These are phyloP conservation scores for Ormyrus nitidulus DNA, from an alignment of 2,888 invertebrate genomes.

Conservation along the genomic window DNA sequence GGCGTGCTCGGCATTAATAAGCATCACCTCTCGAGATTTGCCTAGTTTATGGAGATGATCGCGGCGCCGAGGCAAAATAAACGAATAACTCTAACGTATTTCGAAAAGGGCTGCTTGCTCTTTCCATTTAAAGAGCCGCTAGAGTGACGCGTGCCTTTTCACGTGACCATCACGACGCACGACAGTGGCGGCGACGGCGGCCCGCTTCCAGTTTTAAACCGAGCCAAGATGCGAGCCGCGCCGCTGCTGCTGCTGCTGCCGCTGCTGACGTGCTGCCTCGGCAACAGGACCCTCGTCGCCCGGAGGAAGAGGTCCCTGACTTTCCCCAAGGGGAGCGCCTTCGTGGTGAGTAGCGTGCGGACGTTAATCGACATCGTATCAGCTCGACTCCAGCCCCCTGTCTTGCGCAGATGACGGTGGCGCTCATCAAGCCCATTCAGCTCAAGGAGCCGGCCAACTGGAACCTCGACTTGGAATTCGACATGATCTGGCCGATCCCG, in stretches of 20 bases:
- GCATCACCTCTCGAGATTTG: not conserved
- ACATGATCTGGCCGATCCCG: constrained; percentile 77
- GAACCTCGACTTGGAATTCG: constrained; percentile 79
- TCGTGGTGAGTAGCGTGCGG: constrained; percentile 68
- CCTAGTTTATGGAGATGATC: too few relatives aligned
- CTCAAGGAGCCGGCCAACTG: constrained; percentile 78
- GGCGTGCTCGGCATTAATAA: not conserved
- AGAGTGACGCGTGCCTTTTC: not conserved
- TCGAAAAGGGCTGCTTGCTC: constrained; percentile 15
- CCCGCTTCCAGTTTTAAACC: not conserved
- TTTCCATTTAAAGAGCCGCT: constrained; percentile 30
- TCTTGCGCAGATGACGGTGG: constrained; percentile 77
- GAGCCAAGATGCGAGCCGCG: not conserved
- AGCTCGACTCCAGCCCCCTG: too few relatives aligned
- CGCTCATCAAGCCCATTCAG: constrained; percentile 79
- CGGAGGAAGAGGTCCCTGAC: constrained; percentile 62
- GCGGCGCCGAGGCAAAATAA: too few relatives aligned
- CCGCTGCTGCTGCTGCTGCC: not conserved
- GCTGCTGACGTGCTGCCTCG: not conserved
- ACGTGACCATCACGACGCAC: not conserved
- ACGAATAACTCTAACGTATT: too few relatives aligned
- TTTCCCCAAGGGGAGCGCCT: constrained; percentile 76
- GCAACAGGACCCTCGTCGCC: not conserved
- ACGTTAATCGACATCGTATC: too few relatives aligned
- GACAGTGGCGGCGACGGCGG: not conserved